These are phyloP conservation scores for Armadillidium nasatum DNA, from an alignment of 1,140 invertebrate genomes.

Conservation along the genomic window DNA sequence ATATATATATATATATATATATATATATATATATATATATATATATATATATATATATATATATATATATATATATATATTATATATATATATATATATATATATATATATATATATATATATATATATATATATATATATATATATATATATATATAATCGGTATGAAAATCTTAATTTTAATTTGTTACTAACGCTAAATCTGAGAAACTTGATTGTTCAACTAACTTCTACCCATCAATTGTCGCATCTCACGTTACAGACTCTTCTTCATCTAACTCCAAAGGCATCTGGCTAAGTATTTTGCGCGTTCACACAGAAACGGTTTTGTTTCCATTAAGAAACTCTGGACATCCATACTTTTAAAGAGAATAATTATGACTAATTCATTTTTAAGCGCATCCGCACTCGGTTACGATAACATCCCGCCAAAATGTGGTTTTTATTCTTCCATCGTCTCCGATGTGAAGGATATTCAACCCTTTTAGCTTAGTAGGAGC, in stretches of 20 bases:
- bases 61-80: slow-evolving; percentile 10
- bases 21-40: slow-evolving; percentile 1
- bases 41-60: slow-evolving; percentile 7
- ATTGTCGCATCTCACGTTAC: too few species aligned
- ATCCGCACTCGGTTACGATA: slow-evolving; percentile 67
- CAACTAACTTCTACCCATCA: too few species aligned
- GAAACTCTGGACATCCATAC: background rate
- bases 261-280: background rate
- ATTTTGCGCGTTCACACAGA: background rate
- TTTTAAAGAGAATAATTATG: background rate
- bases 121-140: background rate
- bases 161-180: too few species aligned
- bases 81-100: slow-evolving; percentile 1
- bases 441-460: slow-evolving; percentile 62
- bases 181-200: too few species aligned
- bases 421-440: slow-evolving; percentile 67
- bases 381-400: slow-evolving; percentile 54
- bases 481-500: slow-evolving; percentile 64
- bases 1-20: slow-evolving; percentile 4
- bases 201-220: too few species aligned
- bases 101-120: background rate
- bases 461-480: slow-evolving; percentile 63
- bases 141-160: background rate
- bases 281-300: background rate
- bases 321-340: background rate